Evolutionary conservation across 2,113 vertebrate genomes (phyloP).

Genomic region (Hipposideros armiger): DNA sequence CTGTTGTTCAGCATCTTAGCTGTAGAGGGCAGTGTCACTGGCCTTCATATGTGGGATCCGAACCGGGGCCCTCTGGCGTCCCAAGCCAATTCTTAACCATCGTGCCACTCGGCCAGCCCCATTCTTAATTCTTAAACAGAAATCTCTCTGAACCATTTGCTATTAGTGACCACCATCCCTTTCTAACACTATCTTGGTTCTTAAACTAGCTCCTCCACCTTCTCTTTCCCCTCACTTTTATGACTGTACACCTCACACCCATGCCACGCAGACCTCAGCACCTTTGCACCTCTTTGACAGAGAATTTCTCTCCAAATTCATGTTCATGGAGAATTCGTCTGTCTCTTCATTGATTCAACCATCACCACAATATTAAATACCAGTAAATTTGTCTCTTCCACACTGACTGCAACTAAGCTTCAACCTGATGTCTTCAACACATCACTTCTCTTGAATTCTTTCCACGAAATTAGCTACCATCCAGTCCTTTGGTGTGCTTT

Average conservation of each 20-base stretch:
- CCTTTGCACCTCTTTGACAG: background rate
- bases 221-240: background rate
- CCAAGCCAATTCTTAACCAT: too few species aligned
- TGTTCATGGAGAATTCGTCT: background rate
- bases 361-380: background rate
- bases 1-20: too few species aligned
- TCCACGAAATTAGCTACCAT: background rate
- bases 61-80: too few species aligned
- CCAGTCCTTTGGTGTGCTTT: background rate
- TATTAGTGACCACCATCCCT: background rate
- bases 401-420: background rate
- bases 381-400: background rate
- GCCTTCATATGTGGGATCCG: too few species aligned
- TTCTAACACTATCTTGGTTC: background rate
- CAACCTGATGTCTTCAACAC: background rate
- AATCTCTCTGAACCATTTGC: background rate
- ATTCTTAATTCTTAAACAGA: conserved; percentile 33
- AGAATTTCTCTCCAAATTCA: conserved; percentile 6
- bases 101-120: too few species aligned
- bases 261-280: background rate
- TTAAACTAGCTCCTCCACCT: background rate
- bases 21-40: too few species aligned
- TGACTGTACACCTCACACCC: background rate
- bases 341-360: background rate
- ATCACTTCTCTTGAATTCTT: background rate